Evolutionary conservation across 2,888 invertebrate species (phyloP), one percentile per base, ranked within the genome.

Genomic region (Bembecia ichneumoniformis): DNA sequence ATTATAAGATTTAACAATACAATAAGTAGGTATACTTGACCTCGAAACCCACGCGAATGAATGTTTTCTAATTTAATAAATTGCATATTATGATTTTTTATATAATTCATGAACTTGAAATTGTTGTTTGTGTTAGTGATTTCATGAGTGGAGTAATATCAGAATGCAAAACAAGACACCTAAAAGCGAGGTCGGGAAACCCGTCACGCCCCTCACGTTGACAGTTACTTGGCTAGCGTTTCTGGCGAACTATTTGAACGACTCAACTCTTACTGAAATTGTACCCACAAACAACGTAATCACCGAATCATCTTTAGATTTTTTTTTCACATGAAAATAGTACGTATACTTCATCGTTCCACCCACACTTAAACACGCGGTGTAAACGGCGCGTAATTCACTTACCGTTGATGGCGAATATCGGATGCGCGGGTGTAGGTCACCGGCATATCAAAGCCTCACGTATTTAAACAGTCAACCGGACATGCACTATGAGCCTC

Each of bases 391-490:
- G 40, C 3, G 7, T 13, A 14, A 40, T 50, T 47, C 52, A 60
- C 74, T 71, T 63, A 76, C 78, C 75, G 75, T 58, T 64, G 64
- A 35, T 66, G 67, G 49, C 60, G 60, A 46, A 60, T 64, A 15
- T 72, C 77, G 17, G 78, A 73, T 14, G 75, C 64, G 50, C 74
- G 70, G 16, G 72, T 45, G 58, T 77, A 76, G 51, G 68, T 71
- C 51, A 77, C 66, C 20, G 81, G 79, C 78, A 78, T 78, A 14
- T 14, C 16, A 17, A 17, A 13, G 48, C 35, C 3, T 1, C 11
- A 35, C 15, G 16, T 3, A 28, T 47, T 47, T 43, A 20, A 49
- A 48, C 47, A 47, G 34, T 15, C 46, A 44, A 46, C 13, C 11
- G 45, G 44, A 17, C 46, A 17, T 45, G 36, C 35, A 47, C 28